phyloP scores from a whole-genome alignment of 2,797 vertebrate species.

The Callimico goeldii region DNA sequence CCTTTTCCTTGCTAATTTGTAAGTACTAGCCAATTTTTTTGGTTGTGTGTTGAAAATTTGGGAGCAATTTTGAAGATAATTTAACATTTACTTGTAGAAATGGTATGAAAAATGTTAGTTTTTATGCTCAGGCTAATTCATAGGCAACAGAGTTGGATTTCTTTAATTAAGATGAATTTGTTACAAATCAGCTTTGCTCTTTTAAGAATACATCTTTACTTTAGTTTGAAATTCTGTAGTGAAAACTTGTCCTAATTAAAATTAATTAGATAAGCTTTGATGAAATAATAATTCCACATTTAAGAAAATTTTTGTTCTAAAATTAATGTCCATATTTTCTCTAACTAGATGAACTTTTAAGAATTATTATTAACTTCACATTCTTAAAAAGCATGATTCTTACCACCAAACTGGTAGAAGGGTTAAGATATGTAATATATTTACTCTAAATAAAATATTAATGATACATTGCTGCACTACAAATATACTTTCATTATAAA shows the following conservation, averaged over 20 bases:
- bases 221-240: background rate
- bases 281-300: background rate
- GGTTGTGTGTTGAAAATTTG: conserved; percentile 18
- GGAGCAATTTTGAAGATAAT: background rate
- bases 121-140: background rate
- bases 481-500: conserved; percentile 17
- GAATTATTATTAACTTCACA: background rate
- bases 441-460: background rate
- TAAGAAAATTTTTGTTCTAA: conserved; percentile 23
- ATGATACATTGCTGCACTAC: background rate
- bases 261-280: background rate
- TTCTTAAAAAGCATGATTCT: background rate
- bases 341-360: background rate
- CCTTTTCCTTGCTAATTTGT: conserved; percentile 67
- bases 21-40: conserved; percentile 87
- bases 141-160: background rate
- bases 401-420: background rate
- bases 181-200: background rate
- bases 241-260: background rate
- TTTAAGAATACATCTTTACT: conserved; percentile 4
- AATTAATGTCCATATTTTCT: background rate
- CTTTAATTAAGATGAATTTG: background rate
- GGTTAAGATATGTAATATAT: background rate
- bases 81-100: conserved; percentile 7
- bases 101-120: background rate